Conservation (phyloP, 2,113 vertebrate genomes). For the Elaphurus davidianus region DNA sequence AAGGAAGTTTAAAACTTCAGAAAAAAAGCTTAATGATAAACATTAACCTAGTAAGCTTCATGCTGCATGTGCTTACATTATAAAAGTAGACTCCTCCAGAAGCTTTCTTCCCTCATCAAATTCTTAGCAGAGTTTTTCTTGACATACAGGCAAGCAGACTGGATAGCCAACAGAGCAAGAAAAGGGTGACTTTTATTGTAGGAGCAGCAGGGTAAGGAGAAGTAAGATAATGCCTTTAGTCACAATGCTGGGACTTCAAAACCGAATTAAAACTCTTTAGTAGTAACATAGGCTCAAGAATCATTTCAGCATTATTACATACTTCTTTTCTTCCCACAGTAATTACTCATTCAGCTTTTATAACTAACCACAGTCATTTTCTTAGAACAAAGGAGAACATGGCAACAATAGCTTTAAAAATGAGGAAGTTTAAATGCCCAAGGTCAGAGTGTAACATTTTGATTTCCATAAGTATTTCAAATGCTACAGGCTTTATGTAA, state of each 20-base stretch:
- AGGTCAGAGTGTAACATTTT: conserved; percentile 74
- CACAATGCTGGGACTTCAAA: background rate
- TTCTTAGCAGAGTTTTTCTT: conserved; percentile 18
- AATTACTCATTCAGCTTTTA: conserved; percentile 75
- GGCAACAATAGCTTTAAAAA: conserved; percentile 77
- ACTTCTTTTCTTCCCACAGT: conserved; percentile 55
- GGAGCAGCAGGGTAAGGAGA: background rate
- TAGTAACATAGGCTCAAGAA: background rate
- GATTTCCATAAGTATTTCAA: conserved; percentile 77
- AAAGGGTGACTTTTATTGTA: background rate
- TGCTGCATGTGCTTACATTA: background rate
- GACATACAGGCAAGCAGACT: background rate
- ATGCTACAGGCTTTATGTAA: conserved; percentile 76
- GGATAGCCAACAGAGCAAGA: background rate
- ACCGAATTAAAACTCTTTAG: conserved; percentile 49
- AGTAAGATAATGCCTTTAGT: background rate
- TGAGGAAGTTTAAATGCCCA: conserved; percentile 74
- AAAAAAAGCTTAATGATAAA: background rate
- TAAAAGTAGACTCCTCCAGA: background rate
- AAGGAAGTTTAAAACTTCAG: background rate
- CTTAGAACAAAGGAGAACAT: conserved; percentile 71
- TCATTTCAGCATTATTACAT: conserved; percentile 38
- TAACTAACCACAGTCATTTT: conserved; percentile 77
- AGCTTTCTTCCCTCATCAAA: background rate
- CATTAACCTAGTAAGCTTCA: background rate